Base-by-base conservation (phyloP, 2,113 vertebrate species). In the Geothlypis trichas region DNA sequence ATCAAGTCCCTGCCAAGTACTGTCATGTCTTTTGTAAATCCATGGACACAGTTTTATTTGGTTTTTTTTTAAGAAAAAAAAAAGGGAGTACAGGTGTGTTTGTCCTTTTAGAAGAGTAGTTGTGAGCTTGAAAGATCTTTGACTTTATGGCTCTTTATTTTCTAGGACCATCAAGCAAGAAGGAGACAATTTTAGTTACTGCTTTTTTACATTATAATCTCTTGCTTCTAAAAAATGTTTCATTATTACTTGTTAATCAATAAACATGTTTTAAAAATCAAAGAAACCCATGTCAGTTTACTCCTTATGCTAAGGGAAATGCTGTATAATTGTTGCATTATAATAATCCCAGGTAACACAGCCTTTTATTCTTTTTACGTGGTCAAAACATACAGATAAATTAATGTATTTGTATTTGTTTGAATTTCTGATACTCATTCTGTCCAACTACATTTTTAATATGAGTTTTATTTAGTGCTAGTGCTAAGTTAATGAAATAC, bases 131-230 rank as follows among this genome's bases (percentile, higher is more conserved):
- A n/a, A 82, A 44, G 37, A 54, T 74, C 58, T 79, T 87, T 95
- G 72, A 94, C 33, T 74, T 84, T 9, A 87, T 91, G 33, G 12
- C 10, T 86, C 52, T 85, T 94, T 95, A 31, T 93, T 85, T 96
- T 91, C 55, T 91, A 91, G 87, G 91, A 41, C 35, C n/a, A 61
- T 84, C 35, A 58, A 73, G 63, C 73, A 62, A 81, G 62, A 17
- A 94, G 71, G 54, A 77, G 46, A 69, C 17, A 31, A 61, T 85
- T 87, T 72, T 35, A 85, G 35, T 83, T 78, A 62, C 8, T 63
- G 4, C 11, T 80, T 85, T 72, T 91, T 93, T 72, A 37, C 28
- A 41, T 33, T 1, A 68, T 31, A 85, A 58, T 65, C 16, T 83
- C 9, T 37, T 51, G 15, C 55, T 79, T 87, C 55, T 87, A 54